A percentile compares a stretch with the other conserved stretches of the same genome.
Conservation (phyloP, 2,888 invertebrate genomes). For the Dichetophora obliterata region DNA sequence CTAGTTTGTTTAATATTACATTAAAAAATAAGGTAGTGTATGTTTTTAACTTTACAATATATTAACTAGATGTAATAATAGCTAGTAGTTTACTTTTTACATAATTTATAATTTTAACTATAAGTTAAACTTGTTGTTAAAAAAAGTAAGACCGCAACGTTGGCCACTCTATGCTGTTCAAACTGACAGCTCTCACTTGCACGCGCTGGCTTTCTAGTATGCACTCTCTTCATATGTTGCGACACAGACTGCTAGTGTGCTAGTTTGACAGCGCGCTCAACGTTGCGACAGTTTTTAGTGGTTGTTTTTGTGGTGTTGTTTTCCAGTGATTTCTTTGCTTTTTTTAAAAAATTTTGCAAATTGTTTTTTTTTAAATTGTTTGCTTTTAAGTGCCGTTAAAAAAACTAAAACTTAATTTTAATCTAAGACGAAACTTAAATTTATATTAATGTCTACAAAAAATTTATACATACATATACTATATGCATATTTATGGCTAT, state of each 20-base stretch:
- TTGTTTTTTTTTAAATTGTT: slow-evolving; percentile 14
- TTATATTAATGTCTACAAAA: slow-evolving; percentile 32
- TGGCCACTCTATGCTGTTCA: neutral
- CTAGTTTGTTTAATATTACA: slow-evolving; percentile 29
- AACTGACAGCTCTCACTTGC: neutral
- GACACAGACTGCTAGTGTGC: slow-evolving; percentile 9
- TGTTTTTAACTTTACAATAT: slow-evolving; percentile 34
- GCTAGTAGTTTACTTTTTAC: slow-evolving; percentile 35
- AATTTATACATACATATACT: slow-evolving; percentile 12
- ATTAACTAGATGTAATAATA: slow-evolving; percentile 30
- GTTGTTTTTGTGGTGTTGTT: slow-evolving; percentile 35
- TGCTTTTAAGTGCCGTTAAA: slow-evolving; percentile 15
- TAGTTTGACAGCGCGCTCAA: slow-evolving; percentile 23
- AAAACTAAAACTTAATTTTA: slow-evolving; percentile 26
- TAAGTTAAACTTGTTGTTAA: slow-evolving; percentile 17
- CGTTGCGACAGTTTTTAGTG: neutral
- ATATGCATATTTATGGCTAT: slow-evolving; percentile 2
- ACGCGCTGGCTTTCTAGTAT: neutral
- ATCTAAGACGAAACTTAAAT: slow-evolving; percentile 21
- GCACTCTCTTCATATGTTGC: neutral
- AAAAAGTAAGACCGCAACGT: slow-evolving; percentile 3
- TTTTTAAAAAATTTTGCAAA: slow-evolving; percentile 27
- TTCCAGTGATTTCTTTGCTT: slow-evolving; percentile 35
- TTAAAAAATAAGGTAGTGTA: slow-evolving; percentile 31
- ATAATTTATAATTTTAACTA: slow-evolving; percentile 27